Evolutionary conservation across 1,140 invertebrate species (phyloP).

Genomic region (Tribolium madens): DNA sequence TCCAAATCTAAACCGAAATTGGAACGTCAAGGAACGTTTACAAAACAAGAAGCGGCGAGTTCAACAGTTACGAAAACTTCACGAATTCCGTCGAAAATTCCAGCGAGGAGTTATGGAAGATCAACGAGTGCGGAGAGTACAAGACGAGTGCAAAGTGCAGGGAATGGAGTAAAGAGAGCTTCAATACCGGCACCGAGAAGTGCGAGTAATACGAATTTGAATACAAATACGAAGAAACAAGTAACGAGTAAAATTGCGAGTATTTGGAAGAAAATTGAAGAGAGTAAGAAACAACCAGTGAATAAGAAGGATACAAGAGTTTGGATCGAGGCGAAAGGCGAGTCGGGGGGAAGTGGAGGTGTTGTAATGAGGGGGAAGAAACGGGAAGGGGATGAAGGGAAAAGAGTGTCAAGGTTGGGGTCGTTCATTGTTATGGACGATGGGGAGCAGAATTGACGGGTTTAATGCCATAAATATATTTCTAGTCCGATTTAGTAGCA

Average conservation of each 20-base stretch:
- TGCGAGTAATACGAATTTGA: conserved; percentile 54
- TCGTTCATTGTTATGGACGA: conserved; percentile 65
- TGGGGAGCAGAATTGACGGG: conserved; percentile 32
- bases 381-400: conserved; percentile 56
- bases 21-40: conserved; percentile 88
- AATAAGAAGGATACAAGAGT: conserved; percentile 74
- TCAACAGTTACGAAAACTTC: not conserved
- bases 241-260: conserved; percentile 89
- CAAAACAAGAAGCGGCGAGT: conserved; percentile 77
- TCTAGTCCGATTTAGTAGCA: conserved; percentile 51
- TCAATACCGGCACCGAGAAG: conserved; percentile 53
- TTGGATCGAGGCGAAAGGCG: conserved; percentile 68
- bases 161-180: conserved; percentile 66
- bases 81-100: not conserved
- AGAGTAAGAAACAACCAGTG: conserved; percentile 72
- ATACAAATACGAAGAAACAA: conserved; percentile 67
- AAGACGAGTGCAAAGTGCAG: conserved; percentile 66
- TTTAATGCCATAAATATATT: conserved; percentile 29
- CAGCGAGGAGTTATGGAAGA: conserved; percentile 46
- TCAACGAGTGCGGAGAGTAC: conserved; percentile 64
- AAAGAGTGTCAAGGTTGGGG: conserved; percentile 68
- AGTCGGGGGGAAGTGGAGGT: conserved; percentile 55
- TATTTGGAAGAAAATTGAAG: conserved; percentile 88
- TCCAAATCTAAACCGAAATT: conserved; percentile 65
- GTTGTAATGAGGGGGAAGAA: conserved; percentile 59